Conservation (phyloP, 2,888 invertebrate genomes). For the Tachina fera region DNA sequence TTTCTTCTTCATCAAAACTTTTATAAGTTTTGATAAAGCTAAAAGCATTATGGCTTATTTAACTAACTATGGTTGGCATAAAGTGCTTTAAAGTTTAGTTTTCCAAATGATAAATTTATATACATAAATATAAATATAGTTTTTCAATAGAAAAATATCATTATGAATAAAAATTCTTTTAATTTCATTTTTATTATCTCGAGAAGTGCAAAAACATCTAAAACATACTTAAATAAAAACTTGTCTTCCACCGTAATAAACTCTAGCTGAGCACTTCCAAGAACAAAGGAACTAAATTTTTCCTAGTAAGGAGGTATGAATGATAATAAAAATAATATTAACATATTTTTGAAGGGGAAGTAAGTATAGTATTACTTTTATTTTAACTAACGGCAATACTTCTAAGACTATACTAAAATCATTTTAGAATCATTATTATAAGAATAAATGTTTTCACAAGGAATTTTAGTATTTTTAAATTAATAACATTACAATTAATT, state of each 20-base stretch:
- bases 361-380: not conserved
- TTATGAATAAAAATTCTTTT: not conserved
- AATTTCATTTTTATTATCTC: not conserved
- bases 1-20: not conserved
- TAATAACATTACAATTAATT: not conserved
- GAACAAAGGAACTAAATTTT: not conserved
- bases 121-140: not conserved
- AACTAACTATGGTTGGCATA: not conserved
- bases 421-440: not conserved
- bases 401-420: not conserved
- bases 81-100: not conserved
- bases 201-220: not conserved
- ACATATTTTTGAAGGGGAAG: constrained; percentile 1
- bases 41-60: constrained; percentile 25
- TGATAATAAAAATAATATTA: not conserved
- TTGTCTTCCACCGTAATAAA: not conserved
- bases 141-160: not conserved
- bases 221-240: not conserved
- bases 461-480: not conserved
- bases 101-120: not conserved
- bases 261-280: constrained; percentile 2
- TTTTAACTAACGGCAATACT: not conserved
- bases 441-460: not conserved
- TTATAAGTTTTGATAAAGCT: not conserved
- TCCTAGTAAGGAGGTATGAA: not conserved